A percentile compares a stretch with the other conserved stretches of the same genome.
Conservation (phyloP, 1,140 invertebrate genomes). For the Ephestia elutella region DNA sequence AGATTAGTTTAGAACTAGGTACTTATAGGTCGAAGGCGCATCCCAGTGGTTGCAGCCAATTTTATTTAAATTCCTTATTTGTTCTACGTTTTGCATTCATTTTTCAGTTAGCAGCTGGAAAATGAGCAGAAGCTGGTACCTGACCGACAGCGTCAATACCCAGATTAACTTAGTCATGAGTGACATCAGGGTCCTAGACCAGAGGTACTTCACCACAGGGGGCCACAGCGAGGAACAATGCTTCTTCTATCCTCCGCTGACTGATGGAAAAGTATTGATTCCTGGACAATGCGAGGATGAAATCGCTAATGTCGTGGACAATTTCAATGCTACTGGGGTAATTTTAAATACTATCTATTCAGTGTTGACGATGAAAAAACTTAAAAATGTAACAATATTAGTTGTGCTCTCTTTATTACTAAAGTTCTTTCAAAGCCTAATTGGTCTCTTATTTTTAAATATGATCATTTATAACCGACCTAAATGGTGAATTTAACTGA, state of each 20-base stretch:
- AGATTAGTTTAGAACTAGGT: too few relatives aligned
- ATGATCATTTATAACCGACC: too few relatives aligned
- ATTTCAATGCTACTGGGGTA: constrained; percentile 37
- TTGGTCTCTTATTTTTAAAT: too few relatives aligned
- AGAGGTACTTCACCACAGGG: constrained; percentile 33
- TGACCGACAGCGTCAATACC: constrained; percentile 19
- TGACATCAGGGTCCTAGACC: constrained; percentile 39
- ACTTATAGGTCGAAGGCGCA: too few relatives aligned
- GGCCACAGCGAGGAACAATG: constrained; percentile 43
- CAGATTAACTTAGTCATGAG: constrained; percentile 36
- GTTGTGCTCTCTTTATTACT: too few relatives aligned
- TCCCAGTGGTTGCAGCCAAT: too few relatives aligned
- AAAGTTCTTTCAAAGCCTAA: too few relatives aligned
- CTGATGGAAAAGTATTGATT: constrained; percentile 47
- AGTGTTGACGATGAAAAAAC: not conserved
- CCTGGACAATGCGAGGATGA: constrained; percentile 37
- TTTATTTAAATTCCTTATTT: too few relatives aligned
- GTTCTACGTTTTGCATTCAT: not conserved
- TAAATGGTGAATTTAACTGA: too few relatives aligned
- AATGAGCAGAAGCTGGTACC: constrained; percentile 34
- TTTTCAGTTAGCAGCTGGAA: constrained; percentile 32
- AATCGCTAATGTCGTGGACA: constrained; percentile 27
- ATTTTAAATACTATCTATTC: constrained; percentile 14
- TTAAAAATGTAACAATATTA: too few relatives aligned
- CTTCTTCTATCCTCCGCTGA: constrained; percentile 57